Evolutionary conservation across 2,888 invertebrate species (phyloP).

Genomic region (Trachelus tabidus): DNA sequence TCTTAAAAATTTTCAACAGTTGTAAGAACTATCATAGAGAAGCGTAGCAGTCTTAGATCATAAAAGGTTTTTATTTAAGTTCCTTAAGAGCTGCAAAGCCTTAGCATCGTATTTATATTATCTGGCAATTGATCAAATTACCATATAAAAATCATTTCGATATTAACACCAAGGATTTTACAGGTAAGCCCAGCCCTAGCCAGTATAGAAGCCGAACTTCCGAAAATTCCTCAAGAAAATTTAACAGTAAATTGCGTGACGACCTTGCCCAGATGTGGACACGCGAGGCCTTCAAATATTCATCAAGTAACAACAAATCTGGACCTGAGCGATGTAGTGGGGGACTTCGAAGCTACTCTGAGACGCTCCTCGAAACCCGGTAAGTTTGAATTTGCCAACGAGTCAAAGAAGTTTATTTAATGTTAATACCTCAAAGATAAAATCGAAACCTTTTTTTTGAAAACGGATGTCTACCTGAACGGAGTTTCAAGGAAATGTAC

Average conservation of each 20-base stretch:
- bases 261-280: conserved; percentile 40
- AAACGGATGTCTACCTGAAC: not conserved
- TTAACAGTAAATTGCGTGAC: conserved; percentile 29
- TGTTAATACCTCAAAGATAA: not conserved
- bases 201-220: conserved; percentile 43
- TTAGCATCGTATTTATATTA: not conserved
- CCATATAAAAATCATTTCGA: not conserved
- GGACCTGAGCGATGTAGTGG: conserved; percentile 69
- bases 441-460: not conserved
- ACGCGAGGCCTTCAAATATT: conserved; percentile 25
- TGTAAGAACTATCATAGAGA: not conserved
- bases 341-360: conserved; percentile 78
- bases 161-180: not conserved
- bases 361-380: conserved; percentile 63
- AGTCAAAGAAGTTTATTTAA: not conserved
- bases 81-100: not conserved
- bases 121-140: not conserved
- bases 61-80: not conserved
- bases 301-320: conserved; percentile 23
- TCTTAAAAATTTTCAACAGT: not conserved
- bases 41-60: not conserved
- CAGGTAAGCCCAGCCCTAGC: conserved; percentile 53
- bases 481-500: not conserved
- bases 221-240: conserved; percentile 49
- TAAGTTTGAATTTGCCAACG: conserved; percentile 21